Evolutionary conservation across 2,113 vertebrate species (phyloP), one percentile per base, ranked within the genome.

Genomic region (Carassius carassius): DNA sequence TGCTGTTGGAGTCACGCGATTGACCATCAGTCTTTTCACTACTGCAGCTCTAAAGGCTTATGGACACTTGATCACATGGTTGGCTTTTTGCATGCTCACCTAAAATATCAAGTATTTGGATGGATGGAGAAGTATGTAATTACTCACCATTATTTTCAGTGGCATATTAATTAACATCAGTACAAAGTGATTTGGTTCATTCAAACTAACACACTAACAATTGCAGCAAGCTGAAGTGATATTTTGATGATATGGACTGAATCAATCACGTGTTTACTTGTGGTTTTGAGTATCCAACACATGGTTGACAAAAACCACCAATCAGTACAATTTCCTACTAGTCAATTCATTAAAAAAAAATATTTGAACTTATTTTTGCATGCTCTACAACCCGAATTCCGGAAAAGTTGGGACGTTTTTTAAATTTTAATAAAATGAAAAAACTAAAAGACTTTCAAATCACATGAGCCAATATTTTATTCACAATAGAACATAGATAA

Each of bases 1-100:
- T 54, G 65, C 44, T 83, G 89, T 88, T 87, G 41, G 86, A 86
- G 90, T 90, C 91, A 67, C 84, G 84, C 6, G 3, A 86, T 89
- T 90, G 89, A 88, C 93, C 91, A 92, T 93, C 91, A 93, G 92
- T 91, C 84, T 88, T 47, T 84, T 56, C 78, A 83, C 35, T 12
- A 4, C 56, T 29, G 13, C 37, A 13, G 74, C 54, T 78, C 32
- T 2, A 19, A 56, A 58, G 3, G 80, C 72, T 70, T 70, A 70
- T 72, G 32, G 4, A 58, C 17, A 25, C 10, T 72, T 37, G 44
- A 81, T 79, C 37, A 0, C n/a, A 8, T 3, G 17, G 72, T 75
- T 75, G 11, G 44, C 11, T 76, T 0, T 19, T n/a, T 54, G 74
- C 25, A 19, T 8, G 14, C 14, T 76, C 74, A 19, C 25, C 32